These are phyloP conservation scores for Siniperca obscura DNA, from an alignment of 2,797 vertebrate genomes.

Conservation along the genomic window DNA sequence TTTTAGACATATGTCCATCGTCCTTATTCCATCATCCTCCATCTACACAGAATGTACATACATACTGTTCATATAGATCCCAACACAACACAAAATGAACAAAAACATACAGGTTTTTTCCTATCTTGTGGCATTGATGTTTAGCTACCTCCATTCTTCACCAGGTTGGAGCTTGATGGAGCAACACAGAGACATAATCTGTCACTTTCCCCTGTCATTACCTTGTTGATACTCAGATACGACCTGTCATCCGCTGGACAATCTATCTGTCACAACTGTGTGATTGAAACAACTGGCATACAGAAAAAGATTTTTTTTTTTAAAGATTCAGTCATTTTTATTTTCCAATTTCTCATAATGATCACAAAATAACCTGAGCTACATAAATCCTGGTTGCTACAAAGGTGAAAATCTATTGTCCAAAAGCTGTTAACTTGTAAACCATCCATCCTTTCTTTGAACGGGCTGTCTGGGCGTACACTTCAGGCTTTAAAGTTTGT, in stretches of 20 bases:
- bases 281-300: constrained; percentile 77
- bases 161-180: constrained; percentile 75
- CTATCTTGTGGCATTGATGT: constrained; percentile 57
- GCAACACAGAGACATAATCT: constrained; percentile 77
- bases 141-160: constrained; percentile 63
- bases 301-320: constrained; percentile 38
- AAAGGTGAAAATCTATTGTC: constrained; percentile 72
- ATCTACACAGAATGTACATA: constrained; percentile 30
- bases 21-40: constrained; percentile 18
- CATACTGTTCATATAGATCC: constrained; percentile 39
- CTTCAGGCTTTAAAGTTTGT: constrained; percentile 50
- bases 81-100: constrained; percentile 55
- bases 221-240: constrained; percentile 80
- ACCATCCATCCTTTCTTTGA: constrained; percentile 68
- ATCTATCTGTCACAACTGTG: constrained; percentile 74
- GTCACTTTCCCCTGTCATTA: constrained; percentile 81
- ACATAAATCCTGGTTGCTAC: constrained; percentile 74
- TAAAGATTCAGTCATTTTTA: constrained; percentile 59
- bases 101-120: constrained; percentile 42
- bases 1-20: constrained; percentile 19
- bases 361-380: constrained; percentile 63
- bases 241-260: constrained; percentile 59
- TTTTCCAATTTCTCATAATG: constrained; percentile 74
- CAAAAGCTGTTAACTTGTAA: constrained; percentile 74
- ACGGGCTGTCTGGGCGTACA: constrained; percentile 44